A percentile compares a stretch with the other conserved stretches of the same genome.
Evolutionary conservation across 1,140 invertebrate genomes (phyloP).

Genomic region (Apis laboriosa): DNA sequence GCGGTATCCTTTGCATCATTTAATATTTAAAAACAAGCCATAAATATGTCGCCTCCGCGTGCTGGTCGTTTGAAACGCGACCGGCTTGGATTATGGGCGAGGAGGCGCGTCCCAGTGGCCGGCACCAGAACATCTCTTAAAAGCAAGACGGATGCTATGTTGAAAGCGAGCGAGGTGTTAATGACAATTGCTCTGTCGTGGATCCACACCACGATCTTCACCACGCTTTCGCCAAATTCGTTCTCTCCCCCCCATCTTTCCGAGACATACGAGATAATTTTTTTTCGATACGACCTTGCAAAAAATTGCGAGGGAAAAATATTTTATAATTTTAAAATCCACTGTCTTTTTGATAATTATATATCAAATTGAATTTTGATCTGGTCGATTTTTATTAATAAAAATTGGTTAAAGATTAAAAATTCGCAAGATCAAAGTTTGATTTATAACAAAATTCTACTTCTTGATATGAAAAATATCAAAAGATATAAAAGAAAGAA

Average conservation of each 20-base stretch:
- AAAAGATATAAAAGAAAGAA: neutral
- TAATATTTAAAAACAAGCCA: slow-evolving; percentile 82
- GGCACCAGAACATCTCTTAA: slow-evolving; percentile 50
- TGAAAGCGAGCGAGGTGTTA: slow-evolving; percentile 77
- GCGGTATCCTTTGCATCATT: slow-evolving; percentile 76
- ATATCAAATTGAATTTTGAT: too few species aligned
- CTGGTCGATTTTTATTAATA: too few species aligned
- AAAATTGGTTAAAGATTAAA: too few species aligned
- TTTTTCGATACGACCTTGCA: too few species aligned
- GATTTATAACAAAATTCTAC: too few species aligned
- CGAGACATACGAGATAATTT: too few species aligned
- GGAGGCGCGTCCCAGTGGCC: slow-evolving; percentile 38
- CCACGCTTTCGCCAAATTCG: neutral
- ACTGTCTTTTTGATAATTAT: too few species aligned
- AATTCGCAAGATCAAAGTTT: too few species aligned
- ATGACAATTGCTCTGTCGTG: slow-evolving; percentile 72
- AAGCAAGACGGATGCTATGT: slow-evolving; percentile 80
- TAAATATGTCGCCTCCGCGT: slow-evolving; percentile 79
- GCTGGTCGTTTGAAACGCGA: slow-evolving; percentile 73
- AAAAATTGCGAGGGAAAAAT: too few species aligned
- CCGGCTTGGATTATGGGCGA: slow-evolving; percentile 68
- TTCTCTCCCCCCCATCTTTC: too few species aligned
- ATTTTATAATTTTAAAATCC: too few species aligned
- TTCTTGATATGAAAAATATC: neutral
- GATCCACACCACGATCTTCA: slow-evolving; percentile 6